Conservation (phyloP, 2,113 vertebrate species). For the Pagrus major region DNA sequence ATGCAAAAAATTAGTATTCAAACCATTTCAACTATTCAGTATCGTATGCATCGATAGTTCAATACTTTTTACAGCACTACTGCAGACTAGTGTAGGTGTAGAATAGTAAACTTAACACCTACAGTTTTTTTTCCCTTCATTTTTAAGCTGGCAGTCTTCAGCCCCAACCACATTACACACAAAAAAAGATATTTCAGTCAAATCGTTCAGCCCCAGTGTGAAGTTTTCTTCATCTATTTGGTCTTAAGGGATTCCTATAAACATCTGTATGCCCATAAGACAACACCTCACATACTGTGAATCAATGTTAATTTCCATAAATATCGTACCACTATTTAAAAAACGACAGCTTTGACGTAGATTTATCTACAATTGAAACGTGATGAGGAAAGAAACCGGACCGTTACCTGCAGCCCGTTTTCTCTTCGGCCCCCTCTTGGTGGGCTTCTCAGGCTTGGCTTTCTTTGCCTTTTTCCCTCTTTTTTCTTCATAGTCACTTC, state of each 20-base stretch:
- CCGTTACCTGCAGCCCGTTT: slow-evolving; percentile 88
- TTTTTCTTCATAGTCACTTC: slow-evolving; percentile 91
- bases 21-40: no score
- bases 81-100: no score
- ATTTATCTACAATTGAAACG: neutral
- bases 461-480: slow-evolving; percentile 91
- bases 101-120: no score
- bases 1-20: no score
- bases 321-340: no score
- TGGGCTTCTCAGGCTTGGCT: slow-evolving; percentile 86
- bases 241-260: neutral
- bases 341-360: neutral
- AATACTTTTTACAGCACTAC: no score
- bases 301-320: neutral
- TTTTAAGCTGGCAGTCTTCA: no score
- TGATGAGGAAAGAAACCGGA: neutral
- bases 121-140: no score
- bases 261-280: neutral
- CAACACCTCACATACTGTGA: neutral
- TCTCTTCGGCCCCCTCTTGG: slow-evolving; percentile 88
- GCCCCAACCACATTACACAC: no score
- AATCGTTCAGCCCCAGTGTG: neutral
- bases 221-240: neutral
- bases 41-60: no score
- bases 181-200: neutral